Base-by-base conservation (phyloP, 2,888 invertebrate species). In the Lasioglossum malachurum region DNA sequence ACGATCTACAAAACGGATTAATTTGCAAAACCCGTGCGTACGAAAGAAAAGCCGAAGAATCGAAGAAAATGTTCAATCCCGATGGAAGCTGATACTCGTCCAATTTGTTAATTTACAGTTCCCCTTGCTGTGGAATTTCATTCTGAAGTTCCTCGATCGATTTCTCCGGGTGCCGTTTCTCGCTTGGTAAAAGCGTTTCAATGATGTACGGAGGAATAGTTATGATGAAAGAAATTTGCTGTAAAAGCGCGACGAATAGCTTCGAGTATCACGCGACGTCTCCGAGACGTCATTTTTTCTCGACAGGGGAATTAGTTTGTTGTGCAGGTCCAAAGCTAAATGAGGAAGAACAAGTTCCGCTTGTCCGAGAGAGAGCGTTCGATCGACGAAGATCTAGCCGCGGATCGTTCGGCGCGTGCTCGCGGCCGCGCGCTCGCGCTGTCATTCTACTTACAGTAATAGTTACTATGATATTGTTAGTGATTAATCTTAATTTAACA, bases 401-500 rank as follows among this genome's bases (percentile, higher is more conserved):
- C 10, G 35, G 35, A 35, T 69, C 41, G 38, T 23, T 69, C 12
- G 35, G 23, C 69, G 41, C 69, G 69, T 35, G 69, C 69, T 38
- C 69, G 69, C 38, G 69, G 23, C 69, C 69, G n/a, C 38, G 78
- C 75, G 78, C 75, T 57, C 75, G 75, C 67, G 57, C 57, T 82
- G 75, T 53, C 78, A 53, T 79, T 75, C 85, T 86, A 82, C 85
- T 85, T 84, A 82, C 76, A 79, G 69, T 77, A 76, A 67, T 82
- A 78, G 78, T 85, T 73, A 16, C 67, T 82, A 87, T 60, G 74
- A 76, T 69, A 81, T 87, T 44, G 79, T 86, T 53, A 77, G 60
- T 38, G 80, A 19, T 80, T 80, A 86, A 75, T 64, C 75, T 77
- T 82, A 75, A 83, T 73, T 64, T 35, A 60, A 86, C 78, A 53